Base-by-base conservation (phyloP, 2,797 vertebrate genomes). In the Crenichthys baileyi region DNA sequence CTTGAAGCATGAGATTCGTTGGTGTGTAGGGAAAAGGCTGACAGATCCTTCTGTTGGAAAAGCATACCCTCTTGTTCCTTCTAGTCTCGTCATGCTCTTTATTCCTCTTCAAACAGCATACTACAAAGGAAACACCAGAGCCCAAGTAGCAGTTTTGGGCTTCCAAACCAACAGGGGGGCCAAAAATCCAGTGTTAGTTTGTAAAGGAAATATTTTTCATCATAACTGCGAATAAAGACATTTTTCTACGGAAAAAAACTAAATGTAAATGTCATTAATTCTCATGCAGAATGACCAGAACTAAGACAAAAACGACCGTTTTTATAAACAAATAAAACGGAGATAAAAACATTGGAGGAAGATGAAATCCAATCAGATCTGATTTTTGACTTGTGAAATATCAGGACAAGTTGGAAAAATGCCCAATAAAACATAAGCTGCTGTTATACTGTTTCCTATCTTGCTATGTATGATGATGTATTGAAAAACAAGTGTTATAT, bases 61-160 rank as follows among this genome's bases (percentile, higher is more conserved):
- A 76, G 91, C 89, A 92, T 89, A 88, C 91, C 92, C 88, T 89
- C 89, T 93, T 87, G 90, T 93, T 93, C 94, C 91, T 91, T 89
- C 88, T 89, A 88, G 89, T 89, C 85, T 83, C 87, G 84, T 79
- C 76, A 29, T 26, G 77, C 79, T 63, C 72, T 79, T 73, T 53
- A 77, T 80, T 67, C 72, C 50, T 81, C 75, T 56, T 26, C 31
- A 29, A 72, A 13, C 61, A 18, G 58, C 58, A 65, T 51, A 55
- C 36, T 41, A 4, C 63, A 41, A 67, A 67, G 36, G 31, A 9
- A 24, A 41, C 31, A 1, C 4, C 63, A 67, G 36, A 36, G 29
- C 29, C 16, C 2, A 63, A 63, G 11, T 31, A 1, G 0, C 20
- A 44, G 22, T 22, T 41, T 15, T 13, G 63, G 39, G 63, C 39